Percentiles rank a stretch among this genome's conserved stretches.
phyloP scores from a whole-genome alignment of 2,113 vertebrate genomes.

The Thunnus thynnus region DNA sequence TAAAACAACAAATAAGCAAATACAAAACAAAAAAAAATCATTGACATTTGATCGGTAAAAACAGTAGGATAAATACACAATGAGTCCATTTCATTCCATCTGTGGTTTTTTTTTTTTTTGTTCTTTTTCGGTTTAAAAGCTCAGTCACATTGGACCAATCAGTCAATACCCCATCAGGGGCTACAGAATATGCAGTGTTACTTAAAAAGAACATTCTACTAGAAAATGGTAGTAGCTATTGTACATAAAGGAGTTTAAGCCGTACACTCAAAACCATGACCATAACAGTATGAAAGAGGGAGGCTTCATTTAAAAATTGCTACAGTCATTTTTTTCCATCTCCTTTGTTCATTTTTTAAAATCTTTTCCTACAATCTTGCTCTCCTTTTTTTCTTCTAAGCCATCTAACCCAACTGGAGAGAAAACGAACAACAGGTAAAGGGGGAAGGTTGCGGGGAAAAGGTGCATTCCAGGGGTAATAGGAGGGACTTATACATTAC shows the following conservation, averaged over 20 bases:
- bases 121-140: conserved; percentile 73
- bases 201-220: conserved; percentile 85
- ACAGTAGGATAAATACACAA: conserved; percentile 89
- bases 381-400: conserved; percentile 71
- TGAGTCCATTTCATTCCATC: conserved; percentile 81
- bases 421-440: conserved; percentile 78
- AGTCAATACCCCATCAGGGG: conserved; percentile 79
- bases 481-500: conserved; percentile 88
- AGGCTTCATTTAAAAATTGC: conserved; percentile 84
- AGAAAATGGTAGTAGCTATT: conserved; percentile 86
- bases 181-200: conserved; percentile 81
- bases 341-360: conserved; percentile 55
- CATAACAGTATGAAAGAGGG: conserved; percentile 79
- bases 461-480: conserved; percentile 83
- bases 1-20: conserved; percentile 71
- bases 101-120: conserved; percentile 54
- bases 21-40: conserved; percentile 62
- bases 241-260: conserved; percentile 83
- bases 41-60: conserved; percentile 86
- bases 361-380: conserved; percentile 72
- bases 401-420: conserved; percentile 79
- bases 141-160: conserved; percentile 77
- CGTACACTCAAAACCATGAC: conserved; percentile 81
- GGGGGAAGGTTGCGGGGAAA: conserved; percentile 72
- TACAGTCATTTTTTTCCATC: conserved; percentile 79